A percentile compares a stretch with the other conserved stretches of the same genome.
These are phyloP conservation scores for Drosophila asahinai DNA, from an alignment of 1,140 invertebrate species.

Conservation along the genomic window DNA sequence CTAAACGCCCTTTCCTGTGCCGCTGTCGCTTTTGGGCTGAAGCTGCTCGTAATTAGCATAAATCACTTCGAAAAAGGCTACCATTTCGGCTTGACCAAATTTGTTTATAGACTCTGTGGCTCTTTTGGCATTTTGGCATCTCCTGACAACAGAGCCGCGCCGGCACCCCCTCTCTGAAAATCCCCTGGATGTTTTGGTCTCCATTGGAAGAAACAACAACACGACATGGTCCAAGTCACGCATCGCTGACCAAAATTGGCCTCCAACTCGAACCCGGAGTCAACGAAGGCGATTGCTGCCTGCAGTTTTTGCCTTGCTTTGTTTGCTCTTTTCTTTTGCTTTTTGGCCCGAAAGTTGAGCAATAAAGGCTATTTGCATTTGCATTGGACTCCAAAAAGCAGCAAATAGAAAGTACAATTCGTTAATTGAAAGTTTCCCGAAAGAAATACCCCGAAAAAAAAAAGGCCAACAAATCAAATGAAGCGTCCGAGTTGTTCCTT, in stretches of 20 bases:
- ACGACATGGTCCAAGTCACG: slow-evolving; percentile 81
- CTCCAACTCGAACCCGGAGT: slow-evolving; percentile 42
- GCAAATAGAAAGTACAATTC: slow-evolving; percentile 79
- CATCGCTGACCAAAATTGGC: slow-evolving; percentile 82
- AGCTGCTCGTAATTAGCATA: slow-evolving; percentile 82
- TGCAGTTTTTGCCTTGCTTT: slow-evolving; percentile 22
- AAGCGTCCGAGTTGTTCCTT: slow-evolving; percentile 45
- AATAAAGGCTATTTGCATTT: slow-evolving; percentile 77
- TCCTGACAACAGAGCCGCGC: slow-evolving; percentile 46
- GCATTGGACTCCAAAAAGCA: slow-evolving; percentile 59
- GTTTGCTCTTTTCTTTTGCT: slow-evolving; percentile 44
- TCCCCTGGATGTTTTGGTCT: slow-evolving; percentile 12
- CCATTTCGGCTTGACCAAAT: slow-evolving; percentile 81
- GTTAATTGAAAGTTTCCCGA: slow-evolving; percentile 76
- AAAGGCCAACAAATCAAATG: slow-evolving; percentile 44
- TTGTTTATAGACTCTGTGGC: slow-evolving; percentile 79
- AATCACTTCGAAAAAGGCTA: slow-evolving; percentile 83
- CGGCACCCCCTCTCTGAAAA: slow-evolving; percentile 7
- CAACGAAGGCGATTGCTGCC: slow-evolving; percentile 45
- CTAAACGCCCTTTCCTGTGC: slow-evolving; percentile 79
- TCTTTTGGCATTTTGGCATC: slow-evolving; percentile 81
- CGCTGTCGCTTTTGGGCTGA: slow-evolving; percentile 52
- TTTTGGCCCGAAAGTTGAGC: slow-evolving; percentile 64
- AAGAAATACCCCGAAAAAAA: slow-evolving; percentile 17
- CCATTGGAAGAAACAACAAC: slow-evolving; percentile 31